phyloP scores from a whole-genome alignment of 2,888 invertebrate genomes.

The Monoplex corrugatus region DNA sequence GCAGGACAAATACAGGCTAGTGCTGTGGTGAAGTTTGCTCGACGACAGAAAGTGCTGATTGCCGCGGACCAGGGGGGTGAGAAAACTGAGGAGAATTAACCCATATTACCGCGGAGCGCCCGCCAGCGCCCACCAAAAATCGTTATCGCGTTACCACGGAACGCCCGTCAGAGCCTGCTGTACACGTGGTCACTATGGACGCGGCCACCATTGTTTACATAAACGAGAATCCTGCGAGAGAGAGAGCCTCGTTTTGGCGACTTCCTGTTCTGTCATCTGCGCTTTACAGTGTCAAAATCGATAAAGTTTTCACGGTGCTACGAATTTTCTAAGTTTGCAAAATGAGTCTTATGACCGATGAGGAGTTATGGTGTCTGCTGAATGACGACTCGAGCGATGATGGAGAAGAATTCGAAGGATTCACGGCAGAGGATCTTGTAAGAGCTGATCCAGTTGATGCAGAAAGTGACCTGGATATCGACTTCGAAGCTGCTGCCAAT shows the following conservation, averaged over 20 bases:
- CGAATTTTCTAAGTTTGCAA: background rate
- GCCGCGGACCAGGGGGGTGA: background rate
- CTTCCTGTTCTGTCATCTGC: no score
- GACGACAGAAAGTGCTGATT: background rate
- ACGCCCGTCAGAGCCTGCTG: no score
- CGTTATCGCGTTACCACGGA: no score
- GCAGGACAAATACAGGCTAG: background rate
- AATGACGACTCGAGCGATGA: background rate
- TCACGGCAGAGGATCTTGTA: background rate
- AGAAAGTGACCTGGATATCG: conserved; percentile 27
- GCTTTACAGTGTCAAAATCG: background rate
- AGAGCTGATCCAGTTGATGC: background rate
- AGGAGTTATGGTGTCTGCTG: background rate
- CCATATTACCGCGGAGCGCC: no score
- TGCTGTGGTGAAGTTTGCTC: background rate
- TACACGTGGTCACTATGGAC: no score
- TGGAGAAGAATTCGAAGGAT: background rate
- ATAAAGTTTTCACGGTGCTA: background rate
- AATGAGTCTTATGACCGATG: background rate
- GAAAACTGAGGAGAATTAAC: background rate
- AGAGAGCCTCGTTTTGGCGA: background rate
- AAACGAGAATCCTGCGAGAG: background rate
- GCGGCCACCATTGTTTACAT: background rate
- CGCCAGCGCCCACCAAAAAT: no score
- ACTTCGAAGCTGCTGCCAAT: background rate